Conservation (phyloP, 2,888 invertebrate species). For the Drosophila crucigera region DNA sequence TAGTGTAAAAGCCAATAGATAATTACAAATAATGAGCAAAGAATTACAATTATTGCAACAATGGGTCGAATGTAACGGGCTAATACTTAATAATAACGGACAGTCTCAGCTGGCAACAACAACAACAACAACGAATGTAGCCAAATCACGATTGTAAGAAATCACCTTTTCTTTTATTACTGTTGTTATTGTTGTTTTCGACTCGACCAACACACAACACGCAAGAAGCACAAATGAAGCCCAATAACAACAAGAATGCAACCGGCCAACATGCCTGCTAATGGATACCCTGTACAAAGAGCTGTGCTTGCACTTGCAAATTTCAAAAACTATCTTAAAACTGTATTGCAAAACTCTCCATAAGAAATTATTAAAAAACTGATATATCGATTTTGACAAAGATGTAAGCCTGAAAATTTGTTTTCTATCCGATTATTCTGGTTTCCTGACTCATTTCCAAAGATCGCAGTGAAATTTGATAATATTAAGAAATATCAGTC, state of each 20-base stretch:
- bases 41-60: slow-evolving; percentile 55
- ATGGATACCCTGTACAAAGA: slow-evolving; percentile 11
- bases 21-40: slow-evolving; percentile 47
- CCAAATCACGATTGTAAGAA: slow-evolving; percentile 69
- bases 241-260: slow-evolving; percentile 22
- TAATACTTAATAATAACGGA: slow-evolving; percentile 53
- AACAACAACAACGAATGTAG: slow-evolving; percentile 35
- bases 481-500: neutral
- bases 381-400: neutral
- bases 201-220: slow-evolving; percentile 50
- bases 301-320: neutral
- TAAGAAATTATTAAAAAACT: neutral
- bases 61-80: slow-evolving; percentile 34
- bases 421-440: neutral
- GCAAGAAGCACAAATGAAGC: slow-evolving; percentile 64
- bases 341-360: neutral
- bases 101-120: slow-evolving; percentile 23
- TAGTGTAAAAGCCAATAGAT: slow-evolving; percentile 37
- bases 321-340: neutral
- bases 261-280: neutral
- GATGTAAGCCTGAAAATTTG: no score
- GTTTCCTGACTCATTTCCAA: neutral
- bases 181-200: slow-evolving; percentile 30
- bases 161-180: slow-evolving; percentile 45
- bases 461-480: neutral